Conservation (phyloP, 2,113 vertebrate species). For the Labeo catla region DNA sequence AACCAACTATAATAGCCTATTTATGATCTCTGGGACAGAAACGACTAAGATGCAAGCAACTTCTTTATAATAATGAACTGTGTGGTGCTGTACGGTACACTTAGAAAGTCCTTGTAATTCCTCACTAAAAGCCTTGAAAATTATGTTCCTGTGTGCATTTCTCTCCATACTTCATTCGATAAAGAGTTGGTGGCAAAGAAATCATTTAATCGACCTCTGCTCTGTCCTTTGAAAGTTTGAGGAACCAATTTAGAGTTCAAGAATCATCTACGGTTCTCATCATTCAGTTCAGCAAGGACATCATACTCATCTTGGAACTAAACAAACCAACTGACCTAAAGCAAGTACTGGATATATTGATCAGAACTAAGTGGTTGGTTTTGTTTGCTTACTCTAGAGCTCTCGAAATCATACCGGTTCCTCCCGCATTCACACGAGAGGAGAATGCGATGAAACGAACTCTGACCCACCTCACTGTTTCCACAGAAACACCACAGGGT, state of each 20-base stretch:
- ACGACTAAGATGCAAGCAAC: neutral
- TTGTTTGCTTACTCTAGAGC: conserved; percentile 34
- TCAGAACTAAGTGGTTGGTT: conserved; percentile 29
- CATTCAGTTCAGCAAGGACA: conserved; percentile 19
- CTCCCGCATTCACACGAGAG: conserved; percentile 33
- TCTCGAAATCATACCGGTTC: conserved; percentile 10
- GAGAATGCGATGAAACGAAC: conserved; percentile 24
- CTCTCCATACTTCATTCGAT: neutral
- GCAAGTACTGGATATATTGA: conserved; percentile 15
- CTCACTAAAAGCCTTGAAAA: neutral
- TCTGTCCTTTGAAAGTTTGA: neutral
- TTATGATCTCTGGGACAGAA: neutral
- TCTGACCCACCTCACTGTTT: conserved; percentile 52
- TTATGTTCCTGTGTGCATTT: neutral
- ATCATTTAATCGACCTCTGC: neutral
- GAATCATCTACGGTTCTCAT: neutral
- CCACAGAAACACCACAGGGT: conserved; percentile 44
- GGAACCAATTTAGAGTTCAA: neutral
- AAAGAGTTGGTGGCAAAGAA: neutral
- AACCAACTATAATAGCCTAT: neutral
- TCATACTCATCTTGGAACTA: neutral
- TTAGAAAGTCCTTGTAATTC: neutral
- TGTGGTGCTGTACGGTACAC: neutral
- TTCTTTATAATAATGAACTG: neutral
- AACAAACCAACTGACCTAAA: conserved; percentile 23